Conservation (phyloP, 2,113 vertebrate genomes). For the Drymodes brunneopygia region DNA sequence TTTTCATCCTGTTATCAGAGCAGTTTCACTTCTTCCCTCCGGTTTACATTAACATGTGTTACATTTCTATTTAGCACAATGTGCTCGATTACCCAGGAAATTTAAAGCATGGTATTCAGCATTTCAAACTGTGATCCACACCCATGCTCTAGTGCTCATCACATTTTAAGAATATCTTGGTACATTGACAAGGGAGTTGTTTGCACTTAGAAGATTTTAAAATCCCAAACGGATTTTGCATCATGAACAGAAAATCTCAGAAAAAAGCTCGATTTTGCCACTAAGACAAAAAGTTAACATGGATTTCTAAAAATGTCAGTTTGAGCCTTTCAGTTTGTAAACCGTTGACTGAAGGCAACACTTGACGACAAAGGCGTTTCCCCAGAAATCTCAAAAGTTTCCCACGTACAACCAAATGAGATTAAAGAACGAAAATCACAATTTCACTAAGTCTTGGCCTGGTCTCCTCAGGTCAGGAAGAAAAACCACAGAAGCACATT, state of each 20-base stretch:
- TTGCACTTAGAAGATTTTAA: background rate
- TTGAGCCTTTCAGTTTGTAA: background rate
- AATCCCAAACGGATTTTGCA: background rate
- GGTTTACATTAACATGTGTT: background rate
- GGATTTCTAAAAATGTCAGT: background rate
- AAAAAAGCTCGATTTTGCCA: background rate
- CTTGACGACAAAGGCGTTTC: background rate
- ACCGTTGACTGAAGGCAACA: rapidly evolving
- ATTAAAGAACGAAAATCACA: background rate
- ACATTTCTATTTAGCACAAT: background rate
- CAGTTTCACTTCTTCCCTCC: background rate
- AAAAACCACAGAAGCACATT: background rate
- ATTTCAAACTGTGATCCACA: background rate
- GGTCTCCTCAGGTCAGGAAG: background rate
- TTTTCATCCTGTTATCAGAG: background rate
- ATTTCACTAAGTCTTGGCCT: background rate
- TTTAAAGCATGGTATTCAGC: background rate
- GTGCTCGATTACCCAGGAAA: background rate
- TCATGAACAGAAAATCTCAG: background rate
- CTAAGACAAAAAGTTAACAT: background rate
- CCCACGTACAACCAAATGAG: rapidly evolving
- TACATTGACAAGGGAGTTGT: background rate
- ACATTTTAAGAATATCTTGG: background rate
- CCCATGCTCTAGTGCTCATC: background rate
- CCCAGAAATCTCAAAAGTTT: background rate